Evolutionary conservation across 92 coral and sea anemone species (phyloP), one percentile per base, ranked within the genome.

Genomic region (Bergia sp.): DNA sequence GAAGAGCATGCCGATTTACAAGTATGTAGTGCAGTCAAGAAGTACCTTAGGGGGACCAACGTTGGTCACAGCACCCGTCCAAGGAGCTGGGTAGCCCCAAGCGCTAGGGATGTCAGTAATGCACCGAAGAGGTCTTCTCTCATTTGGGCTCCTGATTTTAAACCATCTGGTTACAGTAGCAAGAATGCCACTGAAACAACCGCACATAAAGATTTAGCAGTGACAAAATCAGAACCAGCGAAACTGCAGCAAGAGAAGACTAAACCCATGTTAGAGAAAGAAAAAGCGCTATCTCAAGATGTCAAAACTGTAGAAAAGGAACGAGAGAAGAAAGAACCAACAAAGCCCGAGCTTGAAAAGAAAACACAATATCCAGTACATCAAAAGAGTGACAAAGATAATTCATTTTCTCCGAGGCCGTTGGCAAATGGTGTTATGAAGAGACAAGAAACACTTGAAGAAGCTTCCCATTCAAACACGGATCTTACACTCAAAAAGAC

Each of bases 41-140:
- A 84, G 87, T 84, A 84, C 65, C 79, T 89, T 37, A 89, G 77
- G 79, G 85, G 91, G 29, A 84, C 50, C 57, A 39, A 87, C 29
- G 77, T 43, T 37, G 87, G 93, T 45, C 77, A 85, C 13, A 89
- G 79, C 57, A 91, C 85, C 41, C 89, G 95, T 7, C 93, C 95
- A 43, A 72, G 89, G 53, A 91, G 93, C 82, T 93, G 93, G 93
- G 85, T 89, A 21, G 91, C 90, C 36, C 95, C 92, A 53, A 83
- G 69, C n/a, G 37, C 89, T 3, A 88, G 77, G 58, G 77, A 55
- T 73, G 4, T 65, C 12, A 47, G 87, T 73, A 37, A 36, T 72
- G 78, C 78, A 9, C 67, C 77, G 50, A 81, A 64, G 80, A 82
- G 85, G 82, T 69, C 88, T 38, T 78, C 92, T 49, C 40, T 36